These are phyloP conservation scores for Micromys minutus DNA, from an alignment of 2,113 vertebrate genomes.

Conservation along the genomic window DNA sequence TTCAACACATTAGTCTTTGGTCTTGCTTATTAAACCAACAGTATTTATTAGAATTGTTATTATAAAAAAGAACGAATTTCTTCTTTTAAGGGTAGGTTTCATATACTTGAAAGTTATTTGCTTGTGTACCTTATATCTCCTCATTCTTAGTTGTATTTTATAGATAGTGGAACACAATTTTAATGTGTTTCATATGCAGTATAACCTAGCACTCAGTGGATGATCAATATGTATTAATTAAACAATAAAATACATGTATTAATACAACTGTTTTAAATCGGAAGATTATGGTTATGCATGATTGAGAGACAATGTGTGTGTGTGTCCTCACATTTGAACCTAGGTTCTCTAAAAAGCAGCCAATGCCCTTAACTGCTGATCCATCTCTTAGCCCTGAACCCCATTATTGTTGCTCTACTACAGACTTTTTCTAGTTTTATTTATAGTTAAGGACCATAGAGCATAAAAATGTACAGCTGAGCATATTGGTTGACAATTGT, in stretches of 20 bases:
- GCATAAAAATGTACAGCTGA: not conserved
- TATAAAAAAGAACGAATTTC: not conserved
- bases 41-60: not conserved
- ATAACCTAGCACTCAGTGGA: not conserved
- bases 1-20: not conserved
- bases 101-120: rapidly evolving
- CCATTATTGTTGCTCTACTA: not conserved
- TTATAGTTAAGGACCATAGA: not conserved
- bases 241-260: not conserved
- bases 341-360: not conserved
- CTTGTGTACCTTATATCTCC: not conserved
- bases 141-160: not conserved
- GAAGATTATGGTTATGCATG: not conserved
- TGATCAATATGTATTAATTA: too few relatives aligned
- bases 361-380: not conserved
- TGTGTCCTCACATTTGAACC: not conserved
- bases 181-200: not conserved
- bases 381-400: not conserved
- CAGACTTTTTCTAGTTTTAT: not conserved
- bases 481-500: not conserved
- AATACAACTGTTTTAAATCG: not conserved
- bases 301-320: not conserved
- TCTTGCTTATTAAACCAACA: not conserved
- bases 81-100: not conserved
- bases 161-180: not conserved